Conservation (phyloP, 1,140 invertebrate genomes). For the Metaphire vulgaris region DNA sequence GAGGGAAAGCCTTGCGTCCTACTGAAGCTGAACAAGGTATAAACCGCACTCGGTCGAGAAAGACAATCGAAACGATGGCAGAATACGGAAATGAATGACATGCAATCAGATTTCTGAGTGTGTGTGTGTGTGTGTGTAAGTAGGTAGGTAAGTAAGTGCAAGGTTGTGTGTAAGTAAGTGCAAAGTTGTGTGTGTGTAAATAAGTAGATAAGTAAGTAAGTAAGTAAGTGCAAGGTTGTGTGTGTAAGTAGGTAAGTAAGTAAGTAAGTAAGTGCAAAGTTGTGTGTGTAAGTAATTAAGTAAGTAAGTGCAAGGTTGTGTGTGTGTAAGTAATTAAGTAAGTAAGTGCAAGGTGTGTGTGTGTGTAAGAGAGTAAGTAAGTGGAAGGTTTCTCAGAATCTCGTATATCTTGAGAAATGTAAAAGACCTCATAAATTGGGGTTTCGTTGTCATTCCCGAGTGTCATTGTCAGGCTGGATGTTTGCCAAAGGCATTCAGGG, state of each 20-base stretch:
- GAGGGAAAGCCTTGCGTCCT: slow-evolving; percentile 19
- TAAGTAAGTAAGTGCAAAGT: neutral
- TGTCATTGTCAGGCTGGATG: too few relatives aligned
- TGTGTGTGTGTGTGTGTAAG: neutral
- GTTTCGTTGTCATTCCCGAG: too few relatives aligned
- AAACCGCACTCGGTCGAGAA: too few relatives aligned
- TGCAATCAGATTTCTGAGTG: too few relatives aligned
- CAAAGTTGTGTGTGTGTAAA: neutral
- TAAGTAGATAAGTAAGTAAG: neutral
- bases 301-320: neutral
- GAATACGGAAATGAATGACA: too few relatives aligned
- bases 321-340: neutral
- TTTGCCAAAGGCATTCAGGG: too few relatives aligned
- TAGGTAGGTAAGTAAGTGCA: neutral
- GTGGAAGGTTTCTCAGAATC: too few relatives aligned
- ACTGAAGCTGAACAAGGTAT: slow-evolving; percentile 17
- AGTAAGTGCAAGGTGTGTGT: neutral
- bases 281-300: neutral
- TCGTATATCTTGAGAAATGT: too few relatives aligned
- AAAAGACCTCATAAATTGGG: too few relatives aligned
- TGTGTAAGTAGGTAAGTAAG: neutral
- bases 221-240: neutral
- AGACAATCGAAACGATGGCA: neutral
- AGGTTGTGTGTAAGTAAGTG: neutral
- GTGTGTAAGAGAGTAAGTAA: neutral